phyloP scores from a whole-genome alignment of 2,888 invertebrate species.

The Dugesia japonica region DNA sequence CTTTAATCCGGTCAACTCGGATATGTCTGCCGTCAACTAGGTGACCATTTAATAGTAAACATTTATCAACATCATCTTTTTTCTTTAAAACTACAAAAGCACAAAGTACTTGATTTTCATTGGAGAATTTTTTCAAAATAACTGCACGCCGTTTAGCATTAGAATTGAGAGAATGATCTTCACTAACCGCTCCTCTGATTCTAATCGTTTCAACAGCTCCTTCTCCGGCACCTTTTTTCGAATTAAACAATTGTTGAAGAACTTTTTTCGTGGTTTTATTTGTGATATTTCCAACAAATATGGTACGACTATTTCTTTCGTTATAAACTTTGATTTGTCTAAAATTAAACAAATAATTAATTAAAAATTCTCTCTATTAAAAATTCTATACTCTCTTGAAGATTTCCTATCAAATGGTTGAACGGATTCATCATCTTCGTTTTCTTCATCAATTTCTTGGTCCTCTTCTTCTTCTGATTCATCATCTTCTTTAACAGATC shows the following conservation, averaged over 20 bases:
- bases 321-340: neutral
- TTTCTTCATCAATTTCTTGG: neutral
- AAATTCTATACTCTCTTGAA: neutral
- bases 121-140: neutral
- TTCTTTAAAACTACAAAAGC: neutral
- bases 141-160: neutral
- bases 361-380: neutral
- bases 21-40: neutral
- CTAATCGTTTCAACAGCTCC: conserved; percentile 7
- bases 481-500: neutral
- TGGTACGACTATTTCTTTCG: neutral
- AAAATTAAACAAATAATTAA: neutral
- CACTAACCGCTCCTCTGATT: conserved; percentile 21
- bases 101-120: neutral
- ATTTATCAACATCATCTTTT: neutral
- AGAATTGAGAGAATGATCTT: neutral
- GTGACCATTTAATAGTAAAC: neutral
- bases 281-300: conserved; percentile 25
- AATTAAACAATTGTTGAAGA: conserved; percentile 4
- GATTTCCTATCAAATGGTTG: neutral
- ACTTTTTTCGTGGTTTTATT: neutral
- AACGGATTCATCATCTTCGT: neutral
- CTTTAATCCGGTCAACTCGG: neutral
- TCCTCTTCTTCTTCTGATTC: neutral
- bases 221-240: neutral